Evolutionary conservation across 23 tunicate species (phyloP).

Genomic region (Styela clava): DNA sequence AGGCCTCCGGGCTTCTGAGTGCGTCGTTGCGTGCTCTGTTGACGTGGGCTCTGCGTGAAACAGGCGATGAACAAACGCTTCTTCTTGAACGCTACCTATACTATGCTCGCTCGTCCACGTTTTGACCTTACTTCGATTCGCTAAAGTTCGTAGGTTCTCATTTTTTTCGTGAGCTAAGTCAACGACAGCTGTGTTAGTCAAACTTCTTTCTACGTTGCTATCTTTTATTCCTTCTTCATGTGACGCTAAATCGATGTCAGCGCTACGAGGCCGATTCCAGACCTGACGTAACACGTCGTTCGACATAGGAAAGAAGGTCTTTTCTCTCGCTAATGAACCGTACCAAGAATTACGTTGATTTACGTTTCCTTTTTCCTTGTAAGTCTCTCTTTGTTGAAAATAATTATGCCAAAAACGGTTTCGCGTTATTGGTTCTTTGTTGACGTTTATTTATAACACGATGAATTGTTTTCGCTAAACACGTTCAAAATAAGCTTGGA

Average conservation of each 20-base stretch:
- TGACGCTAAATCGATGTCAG: slow-evolving; percentile 2
- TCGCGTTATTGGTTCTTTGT: neutral
- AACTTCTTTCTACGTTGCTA: slow-evolving; percentile 12
- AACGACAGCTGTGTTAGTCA: slow-evolving; percentile 14
- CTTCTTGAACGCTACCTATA: neutral
- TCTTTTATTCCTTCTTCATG: slow-evolving; percentile 4
- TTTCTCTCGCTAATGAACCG: neutral
- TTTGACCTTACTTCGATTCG: neutral
- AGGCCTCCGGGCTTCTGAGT: neutral
- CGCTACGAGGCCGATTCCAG: neutral
- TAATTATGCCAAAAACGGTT: neutral
- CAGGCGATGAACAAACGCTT: neutral
- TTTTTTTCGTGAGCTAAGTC: neutral
- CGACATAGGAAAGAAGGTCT: slow-evolving; percentile 8
- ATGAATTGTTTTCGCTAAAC: no score
- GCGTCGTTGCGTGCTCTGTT: neutral
- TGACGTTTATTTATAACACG: neutral
- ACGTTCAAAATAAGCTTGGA: no score
- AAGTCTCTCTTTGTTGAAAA: neutral
- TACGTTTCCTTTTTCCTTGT: neutral
- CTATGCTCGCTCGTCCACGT: neutral
- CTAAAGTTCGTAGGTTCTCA: neutral
- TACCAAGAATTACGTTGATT: neutral
- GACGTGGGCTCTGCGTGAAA: neutral
- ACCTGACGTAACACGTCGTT: slow-evolving; percentile 10